phyloP scores from a whole-genome alignment of 2,113 vertebrate genomes.

The Chamaetylas fuelleborni region DNA sequence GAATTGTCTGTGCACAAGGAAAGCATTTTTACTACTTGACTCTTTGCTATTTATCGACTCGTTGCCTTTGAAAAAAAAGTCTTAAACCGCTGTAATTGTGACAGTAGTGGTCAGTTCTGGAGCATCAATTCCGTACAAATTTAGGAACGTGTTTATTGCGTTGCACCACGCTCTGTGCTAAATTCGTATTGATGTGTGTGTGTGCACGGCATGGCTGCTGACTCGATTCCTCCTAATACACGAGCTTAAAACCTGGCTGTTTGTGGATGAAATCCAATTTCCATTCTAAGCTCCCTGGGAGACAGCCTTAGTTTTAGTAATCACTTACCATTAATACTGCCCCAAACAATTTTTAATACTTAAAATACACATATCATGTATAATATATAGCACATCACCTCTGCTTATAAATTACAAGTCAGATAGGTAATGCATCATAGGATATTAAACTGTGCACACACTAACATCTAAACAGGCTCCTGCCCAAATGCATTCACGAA shows the following conservation, averaged over 20 bases:
- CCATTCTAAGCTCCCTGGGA: conserved; percentile 11
- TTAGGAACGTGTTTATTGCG: background rate
- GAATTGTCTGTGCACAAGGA: background rate
- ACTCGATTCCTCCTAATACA: background rate
- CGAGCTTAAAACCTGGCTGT: conserved; percentile 8
- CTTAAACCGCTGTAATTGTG: accelerated
- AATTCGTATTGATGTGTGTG: background rate
- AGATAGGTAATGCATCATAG: background rate
- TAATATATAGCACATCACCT: background rate
- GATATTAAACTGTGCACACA: background rate
- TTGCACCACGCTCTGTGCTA: background rate
- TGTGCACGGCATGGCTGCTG: conserved; percentile 13
- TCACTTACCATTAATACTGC: background rate
- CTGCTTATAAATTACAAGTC: background rate
- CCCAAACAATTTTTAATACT: conserved; percentile 13
- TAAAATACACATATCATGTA: conserved; percentile 4
- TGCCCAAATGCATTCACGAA: background rate
- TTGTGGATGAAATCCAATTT: conserved; percentile 34
- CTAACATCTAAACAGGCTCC: background rate
- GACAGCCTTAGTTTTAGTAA: background rate
- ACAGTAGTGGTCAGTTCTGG: background rate
- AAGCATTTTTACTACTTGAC: background rate
- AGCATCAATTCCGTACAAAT: background rate
- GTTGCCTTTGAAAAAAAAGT: background rate
- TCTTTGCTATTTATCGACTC: background rate